Evolutionary conservation across 2,888 invertebrate genomes (phyloP).

Genomic region (Drosophila infuscata): DNA sequence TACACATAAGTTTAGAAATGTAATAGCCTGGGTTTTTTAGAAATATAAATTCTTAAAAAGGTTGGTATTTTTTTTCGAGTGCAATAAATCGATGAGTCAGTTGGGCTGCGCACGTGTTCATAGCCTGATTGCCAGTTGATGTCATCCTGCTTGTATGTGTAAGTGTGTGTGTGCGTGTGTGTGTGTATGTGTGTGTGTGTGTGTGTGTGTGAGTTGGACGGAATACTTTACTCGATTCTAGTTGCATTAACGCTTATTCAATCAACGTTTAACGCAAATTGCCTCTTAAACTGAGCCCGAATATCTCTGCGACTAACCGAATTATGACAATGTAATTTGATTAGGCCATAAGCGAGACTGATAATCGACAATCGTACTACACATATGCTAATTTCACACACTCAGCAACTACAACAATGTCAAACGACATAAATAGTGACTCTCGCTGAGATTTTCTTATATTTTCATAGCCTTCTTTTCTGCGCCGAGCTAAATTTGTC

Average conservation of each 20-base stretch:
- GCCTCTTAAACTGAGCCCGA: constrained; percentile 60
- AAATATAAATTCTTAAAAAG: not conserved
- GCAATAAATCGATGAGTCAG: constrained; percentile 49
- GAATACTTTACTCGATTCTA: constrained; percentile 35
- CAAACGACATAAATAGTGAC: not conserved
- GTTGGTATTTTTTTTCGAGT: not conserved
- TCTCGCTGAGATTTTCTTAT: constrained; percentile 7
- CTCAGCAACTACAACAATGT: not conserved
- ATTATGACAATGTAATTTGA: constrained; percentile 62
- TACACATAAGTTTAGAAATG: not conserved
- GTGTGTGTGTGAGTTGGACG: constrained; percentile 15
- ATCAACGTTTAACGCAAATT: constrained; percentile 67
- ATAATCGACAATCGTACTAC: constrained; percentile 16
- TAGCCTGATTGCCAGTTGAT: constrained; percentile 65
- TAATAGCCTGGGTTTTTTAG: not conserved
- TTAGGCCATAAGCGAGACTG: constrained; percentile 33
- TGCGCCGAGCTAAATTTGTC: constrained; percentile 10
- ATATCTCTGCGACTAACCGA: constrained; percentile 22
- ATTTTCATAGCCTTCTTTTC: constrained; percentile 33
- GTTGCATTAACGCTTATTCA: constrained; percentile 68
- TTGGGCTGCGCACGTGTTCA: constrained; percentile 54
- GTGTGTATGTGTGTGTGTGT: constrained; percentile 10
- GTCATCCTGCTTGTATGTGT: constrained; percentile 46
- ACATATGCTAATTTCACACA: constrained; percentile 28
- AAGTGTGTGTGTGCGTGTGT: not conserved